These are phyloP conservation scores for Aphis gossypii DNA, from an alignment of 1,140 invertebrate species.

Conservation along the genomic window DNA sequence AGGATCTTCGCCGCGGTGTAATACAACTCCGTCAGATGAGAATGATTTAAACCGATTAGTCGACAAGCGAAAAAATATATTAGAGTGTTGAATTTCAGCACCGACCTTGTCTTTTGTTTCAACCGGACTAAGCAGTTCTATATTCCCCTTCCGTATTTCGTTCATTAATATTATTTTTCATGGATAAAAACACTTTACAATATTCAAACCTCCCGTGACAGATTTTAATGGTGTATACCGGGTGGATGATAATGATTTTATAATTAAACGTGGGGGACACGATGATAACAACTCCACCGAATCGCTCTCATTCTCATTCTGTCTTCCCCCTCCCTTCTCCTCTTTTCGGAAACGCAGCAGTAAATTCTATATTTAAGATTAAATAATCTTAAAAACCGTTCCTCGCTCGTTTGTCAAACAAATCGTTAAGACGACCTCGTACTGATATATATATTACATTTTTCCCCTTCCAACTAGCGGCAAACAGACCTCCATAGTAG, in stretches of 20 bases:
- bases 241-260: slow-evolving; percentile 55
- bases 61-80: slow-evolving; percentile 47
- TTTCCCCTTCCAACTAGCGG: not conserved
- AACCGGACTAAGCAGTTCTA: not conserved
- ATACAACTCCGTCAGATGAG: slow-evolving; percentile 46
- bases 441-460: not conserved
- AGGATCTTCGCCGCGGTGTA: slow-evolving; percentile 34
- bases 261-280: slow-evolving; percentile 51
- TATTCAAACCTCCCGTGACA: slow-evolving; percentile 57
- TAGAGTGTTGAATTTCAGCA: slow-evolving; percentile 49
- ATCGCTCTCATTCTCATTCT: not conserved
- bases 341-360: not conserved
- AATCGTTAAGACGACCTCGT: slow-evolving; percentile 51
- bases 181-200: slow-evolving; percentile 49
- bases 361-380: slow-evolving; percentile 51
- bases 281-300: slow-evolving; percentile 47
- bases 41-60: slow-evolving; percentile 56
- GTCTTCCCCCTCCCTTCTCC: not conserved
- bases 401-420: slow-evolving; percentile 54
- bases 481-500: slow-evolving; percentile 45
- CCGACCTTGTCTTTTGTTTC: slow-evolving; percentile 53
- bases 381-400: slow-evolving; percentile 54
- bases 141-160: not conserved
- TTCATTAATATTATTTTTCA: slow-evolving; percentile 56
- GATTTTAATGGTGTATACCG: slow-evolving; percentile 54